phyloP scores from a whole-genome alignment of 2,888 invertebrate species.

The Malacosoma neustria region DNA sequence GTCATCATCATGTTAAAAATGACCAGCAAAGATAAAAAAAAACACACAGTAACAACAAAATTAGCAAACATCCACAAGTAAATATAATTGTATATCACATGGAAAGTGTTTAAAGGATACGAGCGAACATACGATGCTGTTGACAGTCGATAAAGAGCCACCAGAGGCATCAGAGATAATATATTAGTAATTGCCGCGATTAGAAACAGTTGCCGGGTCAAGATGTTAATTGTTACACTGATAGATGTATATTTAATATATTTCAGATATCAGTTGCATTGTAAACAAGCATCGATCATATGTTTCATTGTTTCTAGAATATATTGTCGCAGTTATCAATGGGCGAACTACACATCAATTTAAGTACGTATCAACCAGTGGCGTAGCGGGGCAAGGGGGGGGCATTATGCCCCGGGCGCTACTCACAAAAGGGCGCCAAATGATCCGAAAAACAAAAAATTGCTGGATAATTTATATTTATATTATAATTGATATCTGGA shows the following conservation, averaged over 20 bases:
- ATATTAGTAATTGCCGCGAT: conserved; percentile 23
- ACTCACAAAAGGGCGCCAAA: no score
- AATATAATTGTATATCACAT: conserved; percentile 5
- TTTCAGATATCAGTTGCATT: conserved; percentile 18
- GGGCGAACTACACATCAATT: no score
- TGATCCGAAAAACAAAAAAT: no score
- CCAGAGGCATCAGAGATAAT: conserved; percentile 35
- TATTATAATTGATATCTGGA: no score
- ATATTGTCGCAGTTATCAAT: background rate
- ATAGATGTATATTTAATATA: conserved; percentile 21
- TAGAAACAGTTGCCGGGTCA: conserved; percentile 47
- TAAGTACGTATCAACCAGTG: no score
- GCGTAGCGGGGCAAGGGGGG: no score
- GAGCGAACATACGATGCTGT: conserved; percentile 16
- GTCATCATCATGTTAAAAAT: no score
- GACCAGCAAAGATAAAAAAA: no score
- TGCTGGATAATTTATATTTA: no score
- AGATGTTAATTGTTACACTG: conserved; percentile 46
- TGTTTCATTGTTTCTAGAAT: background rate
- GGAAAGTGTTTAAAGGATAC: conserved; percentile 9
- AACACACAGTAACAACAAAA: background rate
- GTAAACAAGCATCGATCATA: conserved; percentile 3
- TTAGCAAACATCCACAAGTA: background rate
- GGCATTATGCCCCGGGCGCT: no score
- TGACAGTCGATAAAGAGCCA: conserved; percentile 30